Base-by-base conservation (phyloP, 2,888 invertebrate genomes). In the Acrocyrtus sp. region DNA sequence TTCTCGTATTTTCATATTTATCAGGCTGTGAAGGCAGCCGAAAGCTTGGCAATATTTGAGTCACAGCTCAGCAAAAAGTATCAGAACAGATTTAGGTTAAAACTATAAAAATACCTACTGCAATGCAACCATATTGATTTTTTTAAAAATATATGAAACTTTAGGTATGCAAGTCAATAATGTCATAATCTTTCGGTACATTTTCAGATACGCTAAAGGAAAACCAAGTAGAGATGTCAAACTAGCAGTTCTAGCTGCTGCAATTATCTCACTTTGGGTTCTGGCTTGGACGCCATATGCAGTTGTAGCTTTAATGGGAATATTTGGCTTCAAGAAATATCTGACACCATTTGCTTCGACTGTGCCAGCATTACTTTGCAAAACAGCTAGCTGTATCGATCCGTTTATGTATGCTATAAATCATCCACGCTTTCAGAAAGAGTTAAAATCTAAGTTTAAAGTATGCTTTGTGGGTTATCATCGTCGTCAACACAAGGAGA, bases 211-310 rank as follows among this genome's bases (percentile, higher is more conserved):
- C 81, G 88, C 88, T 81, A 87, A 89, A 82, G 88, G 88, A 41
- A 90, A 90, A 82, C 87, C 88, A 29, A 69, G 54, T 45, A 90
- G 89, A n/a, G 92, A 93, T 85, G 83, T 91, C 26, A 89, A 90
- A 83, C 84, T 92, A 56, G 90, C 92, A 0, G 85, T 88, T 65
- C 87, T 91, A 60, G 90, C 92, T 12, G 88, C 91, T 68, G 86
- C 87, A 22, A 89, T 92, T 0, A 90, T 93, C 74, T 87, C 87
- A 0, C 82, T 93, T 75, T 94, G 93, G 89, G 90, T 93, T 82
- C 82, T 90, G 10, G 90, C 93, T 0, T 94, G 94, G 94, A 91
- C 92, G 0, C 94, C 94, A 0, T 94, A 94, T 82, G 90, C 93
- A 0, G 84, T 90, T 0, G 89, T 94, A 0, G 89, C 93, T 15